These are phyloP conservation scores for Eriosoma lanigerum DNA, from an alignment of 1,140 invertebrate genomes.

Conservation along the genomic window DNA sequence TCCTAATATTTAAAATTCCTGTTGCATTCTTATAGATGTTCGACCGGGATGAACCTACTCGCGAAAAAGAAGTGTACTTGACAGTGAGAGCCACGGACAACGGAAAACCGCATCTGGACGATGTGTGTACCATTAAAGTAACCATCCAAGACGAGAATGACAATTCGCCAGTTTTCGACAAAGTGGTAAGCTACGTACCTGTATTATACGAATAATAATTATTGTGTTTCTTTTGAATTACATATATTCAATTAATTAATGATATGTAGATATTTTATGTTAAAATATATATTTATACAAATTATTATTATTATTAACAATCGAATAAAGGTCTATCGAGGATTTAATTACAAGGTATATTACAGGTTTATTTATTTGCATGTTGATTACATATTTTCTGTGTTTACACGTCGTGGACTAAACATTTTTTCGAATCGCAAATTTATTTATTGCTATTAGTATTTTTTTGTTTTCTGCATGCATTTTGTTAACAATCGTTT, in stretches of 20 bases:
- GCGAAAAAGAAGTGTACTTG: conserved; percentile 78
- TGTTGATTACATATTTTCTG: not conserved
- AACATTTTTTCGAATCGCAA: too few relatives aligned
- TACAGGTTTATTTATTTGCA: not conserved
- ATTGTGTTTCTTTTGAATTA: too few relatives aligned
- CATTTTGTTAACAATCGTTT: not conserved
- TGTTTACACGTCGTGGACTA: too few relatives aligned
- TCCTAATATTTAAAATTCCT: too few relatives aligned
- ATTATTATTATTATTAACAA: not conserved
- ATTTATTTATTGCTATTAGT: not conserved
- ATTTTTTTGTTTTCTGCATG: conserved; percentile 10
- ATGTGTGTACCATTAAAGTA: conserved; percentile 85
- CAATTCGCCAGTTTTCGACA: conserved; percentile 82
- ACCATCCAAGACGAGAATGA: conserved; percentile 86
- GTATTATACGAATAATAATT: too few relatives aligned
- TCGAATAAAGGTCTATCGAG: conserved; percentile 40
- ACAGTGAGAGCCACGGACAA: conserved; percentile 83
- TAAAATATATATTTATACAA: not conserved
- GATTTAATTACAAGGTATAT: conserved; percentile 47
- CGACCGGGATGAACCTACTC: conserved; percentile 81
- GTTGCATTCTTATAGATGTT: conserved; percentile 62
- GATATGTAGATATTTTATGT: too few relatives aligned
- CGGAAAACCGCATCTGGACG: conserved; percentile 78
- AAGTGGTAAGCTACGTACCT: conserved; percentile 64
- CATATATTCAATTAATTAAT: too few relatives aligned